Conservation (phyloP, 2,113 vertebrate species). For the Amblyopsis rosae region DNA sequence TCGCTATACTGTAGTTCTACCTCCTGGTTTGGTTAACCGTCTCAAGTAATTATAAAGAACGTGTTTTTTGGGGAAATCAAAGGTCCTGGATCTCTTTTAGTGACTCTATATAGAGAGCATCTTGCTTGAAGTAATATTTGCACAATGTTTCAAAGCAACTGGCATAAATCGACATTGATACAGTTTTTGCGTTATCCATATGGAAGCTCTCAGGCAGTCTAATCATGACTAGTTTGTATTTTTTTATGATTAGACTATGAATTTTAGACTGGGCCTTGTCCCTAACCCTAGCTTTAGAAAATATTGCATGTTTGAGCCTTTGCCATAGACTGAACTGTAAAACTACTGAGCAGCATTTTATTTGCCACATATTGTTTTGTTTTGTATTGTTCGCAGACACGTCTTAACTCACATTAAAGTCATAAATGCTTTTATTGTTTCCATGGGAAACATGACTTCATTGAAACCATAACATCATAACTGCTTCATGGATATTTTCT, state of each 20-base stretch:
- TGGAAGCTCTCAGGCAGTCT: background rate
- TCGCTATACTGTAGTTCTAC: conserved; percentile 56
- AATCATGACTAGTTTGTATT: background rate
- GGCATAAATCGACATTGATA: conserved; percentile 6
- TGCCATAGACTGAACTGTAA: background rate
- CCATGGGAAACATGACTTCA: no score
- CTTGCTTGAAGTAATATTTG: background rate
- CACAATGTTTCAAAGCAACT: conserved; percentile 1
- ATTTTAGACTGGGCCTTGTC: conserved; percentile 1
- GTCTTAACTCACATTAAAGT: no score
- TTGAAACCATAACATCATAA: no score
- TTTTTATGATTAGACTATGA: background rate
- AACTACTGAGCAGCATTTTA: background rate
- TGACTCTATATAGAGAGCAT: background rate
- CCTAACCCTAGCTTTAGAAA: background rate
- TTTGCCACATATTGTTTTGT: conserved; percentile 7
- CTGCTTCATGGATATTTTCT: no score
- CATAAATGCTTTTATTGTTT: no score
- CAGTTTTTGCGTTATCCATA: conserved; percentile 7
- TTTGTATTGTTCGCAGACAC: no score
- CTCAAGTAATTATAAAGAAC: conserved; percentile 1
- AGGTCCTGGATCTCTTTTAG: conserved; percentile 24
- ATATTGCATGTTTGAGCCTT: conserved; percentile 8
- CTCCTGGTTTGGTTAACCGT: conserved; percentile 31
- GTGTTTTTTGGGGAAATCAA: background rate